phyloP scores from a whole-genome alignment of 1,140 invertebrate species.

The Drosophila pallidifrons region DNA sequence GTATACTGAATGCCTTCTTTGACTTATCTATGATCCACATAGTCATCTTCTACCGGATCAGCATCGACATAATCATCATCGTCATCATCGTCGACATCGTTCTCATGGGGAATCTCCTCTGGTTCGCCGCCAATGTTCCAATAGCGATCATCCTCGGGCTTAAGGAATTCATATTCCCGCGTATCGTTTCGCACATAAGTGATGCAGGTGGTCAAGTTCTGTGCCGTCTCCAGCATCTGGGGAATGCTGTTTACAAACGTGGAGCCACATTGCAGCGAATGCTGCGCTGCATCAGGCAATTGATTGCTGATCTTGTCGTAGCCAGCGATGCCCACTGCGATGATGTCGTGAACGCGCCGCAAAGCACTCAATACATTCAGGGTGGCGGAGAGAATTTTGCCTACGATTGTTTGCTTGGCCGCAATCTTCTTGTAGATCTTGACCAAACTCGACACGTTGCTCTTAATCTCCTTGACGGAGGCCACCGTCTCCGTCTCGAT shows the following conservation, averaged over 20 bases:
- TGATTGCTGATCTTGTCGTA: conserved; percentile 61
- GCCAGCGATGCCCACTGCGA: conserved; percentile 63
- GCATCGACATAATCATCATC: conserved; percentile 32
- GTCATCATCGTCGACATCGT: conserved; percentile 47
- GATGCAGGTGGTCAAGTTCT: conserved; percentile 73
- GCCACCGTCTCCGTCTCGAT: conserved; percentile 71
- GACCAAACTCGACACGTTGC: conserved; percentile 56
- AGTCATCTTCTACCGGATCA: conserved; percentile 42
- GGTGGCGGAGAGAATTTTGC: conserved; percentile 67
- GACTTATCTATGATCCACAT: conserved; percentile 62
- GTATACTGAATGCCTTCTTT: background rate
- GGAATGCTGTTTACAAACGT: conserved; percentile 61
- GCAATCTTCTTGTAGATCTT: conserved; percentile 75
- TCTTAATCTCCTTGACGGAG: conserved; percentile 63
- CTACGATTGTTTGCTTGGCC: conserved; percentile 62
- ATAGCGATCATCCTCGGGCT: conserved; percentile 71
- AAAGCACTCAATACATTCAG: conserved; percentile 65
- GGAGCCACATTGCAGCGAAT: conserved; percentile 45
- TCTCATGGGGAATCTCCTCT: conserved; percentile 58
- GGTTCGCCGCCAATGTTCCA: conserved; percentile 64
- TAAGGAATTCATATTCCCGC: conserved; percentile 64
- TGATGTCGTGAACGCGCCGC: conserved; percentile 67
- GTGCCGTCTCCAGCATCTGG: conserved; percentile 64
- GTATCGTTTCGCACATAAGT: conserved; percentile 52
- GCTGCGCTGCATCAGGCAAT: conserved; percentile 54